Base-by-base conservation (phyloP, 2,888 invertebrate species). In the Stenchaetothrips biformis region DNA sequence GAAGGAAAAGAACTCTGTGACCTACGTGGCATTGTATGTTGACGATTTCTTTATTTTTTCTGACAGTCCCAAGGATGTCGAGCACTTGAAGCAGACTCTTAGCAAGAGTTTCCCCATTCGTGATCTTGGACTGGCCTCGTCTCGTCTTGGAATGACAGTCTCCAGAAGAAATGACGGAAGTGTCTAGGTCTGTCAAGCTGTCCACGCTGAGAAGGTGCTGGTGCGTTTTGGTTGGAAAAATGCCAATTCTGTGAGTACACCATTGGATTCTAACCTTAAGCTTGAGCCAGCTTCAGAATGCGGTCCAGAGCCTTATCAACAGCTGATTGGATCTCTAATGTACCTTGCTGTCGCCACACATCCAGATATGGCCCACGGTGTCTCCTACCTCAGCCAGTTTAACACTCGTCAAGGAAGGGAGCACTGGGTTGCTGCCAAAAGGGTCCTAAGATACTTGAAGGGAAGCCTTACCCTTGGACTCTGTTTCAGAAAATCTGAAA, bases 291-390 rank as follows among this genome's bases (percentile, higher is more conserved):
- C 62, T 62, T 62, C 11, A 11, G 13, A 62, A 9, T 16, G 18
- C 6, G 62, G 18, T 16, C 6, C 6, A 6, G 6, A 18, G 21
- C 82, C 82, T 0, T 82, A 81, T 48, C 79, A 79, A 16, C 25
- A 81, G n/a, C 79, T 83, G 13, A 81, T 83, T 78, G 83, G 84
- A 47, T 48, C 81, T 7, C 77, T 84, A 3, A 37, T 84, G 9
- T 84, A 82, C 48, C 37, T 83, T 0, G 78, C 83, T 2, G 49
- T 78, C 13, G 67, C 62, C n/a, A 81, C 83, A 1, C 59, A 83
- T 0, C 83, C 83, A 16, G 84, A 84, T 77, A 83, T 83, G n/a
- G 49, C 82, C 13, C 83, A 47, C 82, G 81, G 82, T 0, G 82
- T 82, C 0, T 13, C 47, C 13, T 79, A 79, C 7, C 47, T 83